These are phyloP conservation scores for Tanytarsus gracilentus DNA, from an alignment of 2,888 invertebrate species.

Conservation along the genomic window DNA sequence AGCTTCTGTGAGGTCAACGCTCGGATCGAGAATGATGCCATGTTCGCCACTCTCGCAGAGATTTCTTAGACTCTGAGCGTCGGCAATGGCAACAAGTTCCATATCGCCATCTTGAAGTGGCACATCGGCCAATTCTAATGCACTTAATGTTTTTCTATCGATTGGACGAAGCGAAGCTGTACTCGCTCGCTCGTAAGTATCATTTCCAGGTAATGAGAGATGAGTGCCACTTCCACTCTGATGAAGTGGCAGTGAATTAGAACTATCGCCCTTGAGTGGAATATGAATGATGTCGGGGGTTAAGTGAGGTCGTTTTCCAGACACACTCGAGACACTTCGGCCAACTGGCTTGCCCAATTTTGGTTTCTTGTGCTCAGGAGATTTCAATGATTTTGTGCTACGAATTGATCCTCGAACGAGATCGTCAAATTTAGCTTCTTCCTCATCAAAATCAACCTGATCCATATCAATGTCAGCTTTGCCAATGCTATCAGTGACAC, in stretches of 20 bases:
- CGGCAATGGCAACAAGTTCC: conserved; percentile 49
- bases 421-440: conserved; percentile 35
- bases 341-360: conserved; percentile 47
- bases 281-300: conserved; percentile 57
- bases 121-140: conserved; percentile 42
- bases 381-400: conserved; percentile 37
- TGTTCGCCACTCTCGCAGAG: conserved; percentile 41
- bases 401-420: conserved; percentile 38
- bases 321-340: conserved; percentile 53
- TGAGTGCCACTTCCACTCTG: conserved; percentile 37
- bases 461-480: conserved; percentile 14
- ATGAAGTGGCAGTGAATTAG: conserved; percentile 41
- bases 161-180: conserved; percentile 40
- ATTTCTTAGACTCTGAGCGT: conserved; percentile 42
- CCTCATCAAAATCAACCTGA: conserved; percentile 33
- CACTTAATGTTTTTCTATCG: conserved; percentile 43
- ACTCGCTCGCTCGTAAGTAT: conserved; percentile 41
- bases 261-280: conserved; percentile 53
- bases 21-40: conserved; percentile 43
- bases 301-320: conserved; percentile 50
- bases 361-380: conserved; percentile 41
- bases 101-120: conserved; percentile 46
- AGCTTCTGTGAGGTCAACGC: conserved; percentile 70
- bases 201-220: conserved; percentile 46
- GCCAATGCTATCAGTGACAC: conserved; percentile 3